Base-by-base conservation (phyloP, 1,140 invertebrate species). In the Leptinotarsa undecemlineata region DNA sequence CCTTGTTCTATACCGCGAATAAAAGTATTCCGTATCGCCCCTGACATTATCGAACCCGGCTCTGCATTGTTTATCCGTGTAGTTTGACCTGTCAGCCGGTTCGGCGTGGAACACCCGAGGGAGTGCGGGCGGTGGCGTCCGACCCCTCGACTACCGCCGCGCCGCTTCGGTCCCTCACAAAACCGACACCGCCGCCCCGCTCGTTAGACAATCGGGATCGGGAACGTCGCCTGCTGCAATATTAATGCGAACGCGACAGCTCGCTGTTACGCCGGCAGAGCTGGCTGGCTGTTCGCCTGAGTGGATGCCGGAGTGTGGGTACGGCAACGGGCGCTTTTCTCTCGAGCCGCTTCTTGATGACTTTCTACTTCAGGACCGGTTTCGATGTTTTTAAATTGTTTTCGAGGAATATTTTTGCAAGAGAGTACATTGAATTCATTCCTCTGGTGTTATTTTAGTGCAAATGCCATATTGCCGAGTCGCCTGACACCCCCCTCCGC, bases 181-280 rank as follows among this genome's bases (percentile, higher is more conserved):
- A 68, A 68, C 66, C 66, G 66, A 68, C 66, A 68, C 42, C 66
- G 67, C 73, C 71, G 71, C 76, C 78, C 67, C 71, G 71, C 80
- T 81, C 78, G 80, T 81, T 81, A 81, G 80, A 78, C 78, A 78
- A 81, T 81, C 80, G 80, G 80, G 80, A 78, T 57, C 51, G 80
- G 80, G 80, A 78, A 17, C 51, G 80, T 78, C 80, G 77, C 74
- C 75, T 81, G 33, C 33, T 42, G 80, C 80, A 81, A 81, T 81
- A 78, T 81, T 81, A 72, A 68, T 64, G 77, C 68, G 63, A 26
- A 26, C 48, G 69, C 69, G 69, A 71, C 69, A 71, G 69, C 69
- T 61, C 69, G 69, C 57, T 66, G 66, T 47, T 68, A 68, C 42
- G 19, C 66, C 66, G 66, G 42, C 33, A 68, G 66, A 68, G 66